Conservation (phyloP, 2,888 invertebrate genomes). For the Chalcis sispes region DNA sequence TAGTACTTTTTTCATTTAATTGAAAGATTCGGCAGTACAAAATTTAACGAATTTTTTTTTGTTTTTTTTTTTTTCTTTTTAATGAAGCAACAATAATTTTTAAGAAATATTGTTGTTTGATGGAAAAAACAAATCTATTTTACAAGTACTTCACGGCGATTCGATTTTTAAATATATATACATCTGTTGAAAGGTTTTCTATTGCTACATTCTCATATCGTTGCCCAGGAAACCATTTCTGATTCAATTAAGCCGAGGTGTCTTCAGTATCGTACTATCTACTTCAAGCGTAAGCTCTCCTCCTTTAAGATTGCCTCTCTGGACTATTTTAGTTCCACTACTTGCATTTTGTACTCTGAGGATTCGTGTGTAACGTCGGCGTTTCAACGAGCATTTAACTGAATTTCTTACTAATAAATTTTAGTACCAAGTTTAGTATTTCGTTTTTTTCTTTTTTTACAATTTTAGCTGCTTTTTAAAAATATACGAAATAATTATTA, state of each 20-base stretch:
- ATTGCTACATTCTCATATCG: background rate
- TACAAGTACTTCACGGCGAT: background rate
- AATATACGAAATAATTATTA: too few relatives aligned
- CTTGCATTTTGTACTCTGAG: constrained; percentile 34
- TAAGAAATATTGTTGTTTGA: too few relatives aligned
- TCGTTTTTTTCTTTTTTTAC: background rate
- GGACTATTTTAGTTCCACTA: constrained; percentile 21
- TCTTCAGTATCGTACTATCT: constrained; percentile 34
- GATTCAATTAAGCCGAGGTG: constrained; percentile 32
- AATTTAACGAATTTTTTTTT: too few relatives aligned
- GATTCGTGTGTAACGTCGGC: background rate
- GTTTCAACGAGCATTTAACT: too few relatives aligned
- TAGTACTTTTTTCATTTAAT: too few relatives aligned
- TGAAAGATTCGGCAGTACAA: too few relatives aligned
- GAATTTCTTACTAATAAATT: too few relatives aligned
- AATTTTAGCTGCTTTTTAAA: background rate
- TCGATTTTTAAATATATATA: constrained; percentile 11
- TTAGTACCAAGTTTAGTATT: background rate
- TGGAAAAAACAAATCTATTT: background rate
- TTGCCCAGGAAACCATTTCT: constrained; percentile 25
- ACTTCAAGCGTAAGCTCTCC: constrained; percentile 1
- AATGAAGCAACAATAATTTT: too few relatives aligned
- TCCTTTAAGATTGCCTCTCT: constrained; percentile 34
- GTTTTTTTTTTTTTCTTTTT: too few relatives aligned
- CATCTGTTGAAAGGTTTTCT: constrained; percentile 20